Percentiles rank a stretch among this genome's conserved stretches.
These are phyloP conservation scores for Cranoglanis bouderius DNA, from an alignment of 2,113 vertebrate genomes.

Conservation along the genomic window DNA sequence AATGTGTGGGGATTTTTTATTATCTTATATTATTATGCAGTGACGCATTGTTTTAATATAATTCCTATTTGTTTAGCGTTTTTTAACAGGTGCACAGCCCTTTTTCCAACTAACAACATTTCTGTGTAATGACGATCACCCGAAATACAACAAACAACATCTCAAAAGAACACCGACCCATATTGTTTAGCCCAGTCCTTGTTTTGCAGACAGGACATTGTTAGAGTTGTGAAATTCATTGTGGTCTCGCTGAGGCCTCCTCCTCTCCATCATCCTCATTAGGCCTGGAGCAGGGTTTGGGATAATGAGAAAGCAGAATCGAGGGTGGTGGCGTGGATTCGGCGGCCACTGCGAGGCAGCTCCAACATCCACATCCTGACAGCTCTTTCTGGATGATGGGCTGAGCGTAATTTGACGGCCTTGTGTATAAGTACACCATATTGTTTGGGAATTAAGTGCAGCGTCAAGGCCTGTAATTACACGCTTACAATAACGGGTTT, in stretches of 20 bases:
- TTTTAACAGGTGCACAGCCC: constrained; percentile 31
- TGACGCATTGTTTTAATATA: background rate
- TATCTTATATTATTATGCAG: too few species aligned
- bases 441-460: constrained; percentile 82
- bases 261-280: constrained; percentile 51
- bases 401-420: constrained; percentile 71
- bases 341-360: constrained; percentile 33
- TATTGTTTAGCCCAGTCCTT: constrained; percentile 32
- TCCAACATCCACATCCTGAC: constrained; percentile 40
- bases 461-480: constrained; percentile 77
- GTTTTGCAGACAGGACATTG: constrained; percentile 40
- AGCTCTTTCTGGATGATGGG: constrained; percentile 59
- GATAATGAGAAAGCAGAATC: constrained; percentile 55
- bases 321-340: constrained; percentile 48
- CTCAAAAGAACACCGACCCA: constrained; percentile 24
- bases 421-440: constrained; percentile 76
- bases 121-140: background rate
- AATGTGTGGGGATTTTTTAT: background rate
- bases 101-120: constrained; percentile 3
- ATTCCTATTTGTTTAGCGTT: background rate
- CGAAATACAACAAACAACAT: constrained; percentile 35
- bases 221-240: constrained; percentile 52
- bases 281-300: constrained; percentile 43
- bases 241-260: constrained; percentile 34
- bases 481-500: constrained; percentile 74